Conservation (phyloP, 2,797 vertebrate species). For the Artibeus lituratus region DNA sequence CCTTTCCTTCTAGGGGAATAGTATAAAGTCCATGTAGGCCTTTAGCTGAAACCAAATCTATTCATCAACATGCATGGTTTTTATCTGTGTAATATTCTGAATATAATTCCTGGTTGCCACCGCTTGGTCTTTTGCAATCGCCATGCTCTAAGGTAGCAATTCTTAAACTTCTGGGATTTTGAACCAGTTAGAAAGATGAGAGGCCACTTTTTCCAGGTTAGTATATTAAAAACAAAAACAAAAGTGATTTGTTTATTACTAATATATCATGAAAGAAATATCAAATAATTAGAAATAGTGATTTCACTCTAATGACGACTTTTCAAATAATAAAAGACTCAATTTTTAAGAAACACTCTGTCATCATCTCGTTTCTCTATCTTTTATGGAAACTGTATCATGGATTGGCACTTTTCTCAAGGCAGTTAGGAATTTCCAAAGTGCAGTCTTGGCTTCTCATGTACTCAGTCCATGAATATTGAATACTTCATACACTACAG, state of each 20-base stretch:
- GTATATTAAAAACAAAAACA: background rate
- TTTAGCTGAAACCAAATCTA: background rate
- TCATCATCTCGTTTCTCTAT: background rate
- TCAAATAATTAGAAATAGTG: background rate
- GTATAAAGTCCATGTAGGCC: background rate
- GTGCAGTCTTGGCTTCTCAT: background rate
- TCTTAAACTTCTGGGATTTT: background rate
- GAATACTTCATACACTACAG: background rate
- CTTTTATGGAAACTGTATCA: background rate
- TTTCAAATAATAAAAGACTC: background rate
- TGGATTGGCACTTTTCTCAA: background rate
- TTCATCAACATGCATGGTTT: background rate
- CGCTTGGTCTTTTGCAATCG: background rate
- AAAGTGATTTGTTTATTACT: background rate
- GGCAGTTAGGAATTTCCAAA: background rate
- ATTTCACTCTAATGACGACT: background rate
- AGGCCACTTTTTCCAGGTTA: background rate
- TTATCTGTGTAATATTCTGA: background rate
- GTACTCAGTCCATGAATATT: background rate
- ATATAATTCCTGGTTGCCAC: background rate
- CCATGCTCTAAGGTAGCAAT: background rate
- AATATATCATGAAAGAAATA: background rate
- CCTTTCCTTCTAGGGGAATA: background rate
- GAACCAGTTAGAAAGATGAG: background rate
- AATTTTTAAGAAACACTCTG: background rate